Percentiles rank a stretch among this genome's conserved stretches.
Evolutionary conservation across 2,113 vertebrate genomes (phyloP).

Genomic region (Oxyruncus cristatus): DNA sequence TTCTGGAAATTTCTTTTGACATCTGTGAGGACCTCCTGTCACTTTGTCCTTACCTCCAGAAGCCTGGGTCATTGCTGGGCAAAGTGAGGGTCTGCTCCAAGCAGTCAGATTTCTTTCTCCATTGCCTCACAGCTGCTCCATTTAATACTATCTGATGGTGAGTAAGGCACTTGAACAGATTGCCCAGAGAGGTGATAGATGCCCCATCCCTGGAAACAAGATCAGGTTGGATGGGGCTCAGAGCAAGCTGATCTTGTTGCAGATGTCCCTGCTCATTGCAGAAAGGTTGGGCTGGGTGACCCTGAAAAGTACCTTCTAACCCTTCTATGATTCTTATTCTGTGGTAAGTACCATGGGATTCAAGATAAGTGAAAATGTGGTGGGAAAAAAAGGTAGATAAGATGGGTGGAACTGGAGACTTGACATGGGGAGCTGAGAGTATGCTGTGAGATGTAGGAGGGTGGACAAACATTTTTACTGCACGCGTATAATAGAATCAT

Average conservation of each 20-base stretch:
- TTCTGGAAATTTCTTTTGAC: not conserved
- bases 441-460: not conserved
- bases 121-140: not conserved
- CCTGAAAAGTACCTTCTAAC: not conserved
- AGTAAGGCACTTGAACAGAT: not conserved
- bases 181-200: not conserved
- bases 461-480: not conserved
- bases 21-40: not conserved
- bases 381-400: not conserved
- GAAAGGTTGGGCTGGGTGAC: not conserved
- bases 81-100: not conserved
- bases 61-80: not conserved
- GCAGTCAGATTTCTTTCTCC: not conserved
- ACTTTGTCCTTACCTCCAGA: not conserved
- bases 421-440: not conserved
- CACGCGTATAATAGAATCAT: not conserved
- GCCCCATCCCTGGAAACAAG: not conserved
- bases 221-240: not conserved
- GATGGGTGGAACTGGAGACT: not conserved
- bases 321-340: not conserved
- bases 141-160: not conserved
- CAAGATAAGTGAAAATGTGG: not conserved
- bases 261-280: not conserved
- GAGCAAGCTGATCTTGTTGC: not conserved
- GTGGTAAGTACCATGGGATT: accelerated